These are phyloP conservation scores for Xanthostigma xanthostigma DNA, from an alignment of 2,888 invertebrate species.

Conservation along the genomic window DNA sequence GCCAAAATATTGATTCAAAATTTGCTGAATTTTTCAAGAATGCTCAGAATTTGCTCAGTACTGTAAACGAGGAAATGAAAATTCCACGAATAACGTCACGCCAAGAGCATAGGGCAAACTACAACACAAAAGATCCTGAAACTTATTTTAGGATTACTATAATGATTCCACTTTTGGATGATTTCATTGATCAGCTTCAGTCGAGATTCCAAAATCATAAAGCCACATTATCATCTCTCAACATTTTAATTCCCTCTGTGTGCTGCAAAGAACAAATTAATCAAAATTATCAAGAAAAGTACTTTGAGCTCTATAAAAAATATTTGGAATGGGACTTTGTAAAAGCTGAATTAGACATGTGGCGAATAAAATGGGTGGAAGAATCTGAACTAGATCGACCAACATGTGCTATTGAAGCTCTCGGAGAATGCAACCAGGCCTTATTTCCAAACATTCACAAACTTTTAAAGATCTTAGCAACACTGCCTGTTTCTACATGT, in stretches of 20 bases:
- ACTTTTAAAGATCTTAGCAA: constrained; percentile 10
- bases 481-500: constrained; percentile 10
- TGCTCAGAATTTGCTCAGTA: constrained; percentile 3
- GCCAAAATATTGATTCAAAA: background rate
- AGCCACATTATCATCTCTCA: constrained; percentile 3
- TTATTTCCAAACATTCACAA: constrained; percentile 9
- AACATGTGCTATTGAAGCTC: constrained; percentile 7
- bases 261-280: constrained; percentile 3
- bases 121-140: constrained; percentile 4
- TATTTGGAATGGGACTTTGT: constrained; percentile 6
- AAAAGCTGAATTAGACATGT: constrained; percentile 5
- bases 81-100: constrained; percentile 3
- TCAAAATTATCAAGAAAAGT: background rate
- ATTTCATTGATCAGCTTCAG: constrained; percentile 4
- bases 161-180: constrained; percentile 4
- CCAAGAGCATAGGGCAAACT: constrained; percentile 3
- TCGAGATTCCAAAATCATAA: constrained; percentile 5
- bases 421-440: constrained; percentile 3
- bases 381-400: constrained; percentile 6
- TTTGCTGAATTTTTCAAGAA: constrained; percentile 2
- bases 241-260: background rate
- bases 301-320: background rate
- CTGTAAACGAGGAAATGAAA: constrained; percentile 3
- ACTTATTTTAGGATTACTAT: constrained; percentile 4
- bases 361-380: constrained; percentile 5